Conservation (phyloP, 2,113 vertebrate species). For the Chloropsis hardwickii region DNA sequence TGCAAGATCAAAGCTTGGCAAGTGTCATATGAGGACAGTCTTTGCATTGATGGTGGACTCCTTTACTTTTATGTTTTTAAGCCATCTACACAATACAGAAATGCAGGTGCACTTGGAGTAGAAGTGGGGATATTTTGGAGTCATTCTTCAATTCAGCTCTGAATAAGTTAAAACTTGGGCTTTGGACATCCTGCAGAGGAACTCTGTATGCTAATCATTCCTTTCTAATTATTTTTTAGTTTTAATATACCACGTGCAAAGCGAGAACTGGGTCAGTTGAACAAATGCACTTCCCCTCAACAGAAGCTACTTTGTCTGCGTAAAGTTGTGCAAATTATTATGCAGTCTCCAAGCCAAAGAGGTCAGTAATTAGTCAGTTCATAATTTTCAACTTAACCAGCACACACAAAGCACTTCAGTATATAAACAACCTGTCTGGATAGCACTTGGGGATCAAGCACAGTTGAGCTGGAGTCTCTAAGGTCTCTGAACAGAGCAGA, state of each 20-base stretch:
- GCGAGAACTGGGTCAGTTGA: constrained; percentile 88
- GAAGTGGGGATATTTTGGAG: background rate
- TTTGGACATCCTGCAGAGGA: background rate
- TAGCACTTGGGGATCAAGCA: background rate
- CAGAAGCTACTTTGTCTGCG: constrained; percentile 91
- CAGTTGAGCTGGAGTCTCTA: background rate
- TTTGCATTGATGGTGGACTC: background rate
- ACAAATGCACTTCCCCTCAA: constrained; percentile 88
- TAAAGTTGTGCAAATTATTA: constrained; percentile 85
- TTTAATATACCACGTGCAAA: constrained; percentile 93
- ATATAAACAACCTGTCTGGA: background rate
- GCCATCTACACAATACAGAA: background rate
- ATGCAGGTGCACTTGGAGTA: background rate
- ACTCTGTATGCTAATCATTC: background rate
- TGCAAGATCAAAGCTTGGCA: background rate
- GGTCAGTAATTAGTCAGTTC: constrained; percentile 70
- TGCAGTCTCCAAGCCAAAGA: constrained; percentile 83
- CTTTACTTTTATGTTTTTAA: background rate
- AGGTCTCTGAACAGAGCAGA: background rate
- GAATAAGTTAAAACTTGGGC: background rate
- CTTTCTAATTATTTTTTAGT: constrained; percentile 66
- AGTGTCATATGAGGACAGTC: background rate
- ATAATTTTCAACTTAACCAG: background rate
- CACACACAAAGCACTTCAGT: background rate
- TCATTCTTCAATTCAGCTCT: background rate